Evolutionary conservation across 2,888 invertebrate species (phyloP).

Genomic region (Apodemia hepburni): DNA sequence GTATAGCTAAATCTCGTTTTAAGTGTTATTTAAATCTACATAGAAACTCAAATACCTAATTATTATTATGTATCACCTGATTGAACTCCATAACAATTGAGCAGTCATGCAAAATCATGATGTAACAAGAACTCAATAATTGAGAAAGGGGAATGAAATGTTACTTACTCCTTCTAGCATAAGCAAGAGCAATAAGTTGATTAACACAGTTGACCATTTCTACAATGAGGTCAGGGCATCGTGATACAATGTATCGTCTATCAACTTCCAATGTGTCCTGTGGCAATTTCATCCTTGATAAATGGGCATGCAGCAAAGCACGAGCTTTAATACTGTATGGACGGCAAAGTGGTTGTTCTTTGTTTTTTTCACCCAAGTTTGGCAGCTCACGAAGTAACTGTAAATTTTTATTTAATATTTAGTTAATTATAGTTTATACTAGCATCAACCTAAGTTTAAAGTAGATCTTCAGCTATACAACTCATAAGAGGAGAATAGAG

Average conservation of each 20-base stretch:
- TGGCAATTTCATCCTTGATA: constrained; percentile 90
- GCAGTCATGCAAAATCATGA: too few relatives aligned
- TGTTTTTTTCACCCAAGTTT: constrained; percentile 97
- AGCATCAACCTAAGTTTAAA: too few relatives aligned
- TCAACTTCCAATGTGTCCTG: constrained; percentile 91
- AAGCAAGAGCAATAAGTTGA: constrained; percentile 94
- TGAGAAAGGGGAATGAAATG: too few relatives aligned
- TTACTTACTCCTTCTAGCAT: constrained; percentile 91
- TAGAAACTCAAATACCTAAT: too few relatives aligned
- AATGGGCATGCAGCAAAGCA: constrained; percentile 96
- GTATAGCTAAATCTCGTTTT: too few relatives aligned
- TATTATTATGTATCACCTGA: too few relatives aligned
- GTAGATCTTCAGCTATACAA: too few relatives aligned
- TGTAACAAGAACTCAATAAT: too few relatives aligned
- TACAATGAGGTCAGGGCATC: constrained; percentile 96
- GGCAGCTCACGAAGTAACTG: constrained; percentile 95
- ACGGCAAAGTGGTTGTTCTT: constrained; percentile 95
- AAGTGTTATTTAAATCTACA: too few relatives aligned
- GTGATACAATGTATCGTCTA: constrained; percentile 90
- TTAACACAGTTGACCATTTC: constrained; percentile 98
- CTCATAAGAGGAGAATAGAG: too few relatives aligned
- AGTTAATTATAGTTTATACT: too few relatives aligned
- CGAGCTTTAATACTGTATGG: constrained; percentile 96
- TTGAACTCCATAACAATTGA: too few relatives aligned
- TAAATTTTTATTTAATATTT: background rate